Base-by-base conservation (phyloP, 2,113 vertebrate genomes). In the Cephalopholis sonnerati region DNA sequence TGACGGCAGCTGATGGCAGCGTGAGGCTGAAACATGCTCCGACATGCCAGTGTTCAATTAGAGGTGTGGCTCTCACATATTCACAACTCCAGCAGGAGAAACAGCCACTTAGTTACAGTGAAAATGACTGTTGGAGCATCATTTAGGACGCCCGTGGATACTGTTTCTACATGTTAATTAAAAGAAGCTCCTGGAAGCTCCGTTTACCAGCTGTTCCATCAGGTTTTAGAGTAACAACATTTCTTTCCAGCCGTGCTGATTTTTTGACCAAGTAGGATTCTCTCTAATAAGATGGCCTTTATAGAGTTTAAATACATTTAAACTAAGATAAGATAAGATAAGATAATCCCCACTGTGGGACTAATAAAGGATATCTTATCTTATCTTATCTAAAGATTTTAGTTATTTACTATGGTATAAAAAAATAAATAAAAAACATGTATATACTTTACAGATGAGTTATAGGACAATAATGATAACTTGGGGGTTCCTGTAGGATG, bases 41-140 rank as follows among this genome's bases (percentile, higher is more conserved):
- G 6, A 90, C 91, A 87, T 81, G 88, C 72, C 68, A 7, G 63
- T 24, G 71, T 50, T 93, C 86, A 90, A 90, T 94, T 79, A 91
- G 83, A 85, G 54, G 89, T 54, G 82, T 83, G 10, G 77, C 53
- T 79, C 32, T 24, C 3, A 15, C 50, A 73, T 24, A 22, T 72
- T 72, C 54, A 57, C 83, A 74, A 84, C 73, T 88, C 74, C 76
- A 74, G 71, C 69, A 63, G 69, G 54, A 86, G 81, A 69, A 79
- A 29, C 55, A 70, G 64, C 29, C 76, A 67, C 82, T 77, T 70
- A 20, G 85, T 74, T 76, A 69, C 67, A 74, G 71, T 50, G 67
- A 66, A 70, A 87, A 69, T 69, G 80, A 75, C 72, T 64, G 75
- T 25, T 76, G 66, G 36, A 79, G 80, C 64, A 16, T 73, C 70